Evolutionary conservation across 2,888 invertebrate species (phyloP).

Genomic region (Troilus luridus): DNA sequence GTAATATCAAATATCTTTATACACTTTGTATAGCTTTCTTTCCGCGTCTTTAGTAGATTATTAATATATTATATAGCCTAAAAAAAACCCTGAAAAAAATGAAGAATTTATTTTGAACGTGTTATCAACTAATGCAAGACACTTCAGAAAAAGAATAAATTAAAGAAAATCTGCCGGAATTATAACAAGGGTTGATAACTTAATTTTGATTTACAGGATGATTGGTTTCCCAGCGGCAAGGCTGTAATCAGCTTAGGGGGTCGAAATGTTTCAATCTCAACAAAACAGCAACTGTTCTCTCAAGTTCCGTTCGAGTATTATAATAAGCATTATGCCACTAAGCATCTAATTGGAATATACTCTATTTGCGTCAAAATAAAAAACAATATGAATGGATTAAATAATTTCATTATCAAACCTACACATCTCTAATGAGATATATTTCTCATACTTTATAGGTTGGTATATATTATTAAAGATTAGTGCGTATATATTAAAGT

Average conservation of each 20-base stretch:
- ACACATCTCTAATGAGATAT: too few species aligned
- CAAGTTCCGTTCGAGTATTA: not conserved
- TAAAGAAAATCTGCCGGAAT: not conserved
- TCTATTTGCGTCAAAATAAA: not conserved
- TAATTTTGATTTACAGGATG: not conserved
- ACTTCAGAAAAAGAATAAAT: not conserved
- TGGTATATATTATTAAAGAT: too few species aligned
- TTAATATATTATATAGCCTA: too few species aligned
- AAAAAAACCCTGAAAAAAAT: too few species aligned
- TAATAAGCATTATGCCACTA: not conserved
- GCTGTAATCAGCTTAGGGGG: not conserved
- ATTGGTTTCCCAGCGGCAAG: not conserved
- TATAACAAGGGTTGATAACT: not conserved
- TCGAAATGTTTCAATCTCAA: slow-evolving; percentile 6
- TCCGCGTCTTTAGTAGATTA: too few species aligned
- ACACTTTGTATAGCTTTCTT: too few species aligned
- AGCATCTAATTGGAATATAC: not conserved
- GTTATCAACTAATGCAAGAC: not conserved
- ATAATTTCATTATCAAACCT: not conserved
- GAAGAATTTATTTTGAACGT: not conserved
- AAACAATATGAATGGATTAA: not conserved
- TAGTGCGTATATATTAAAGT: too few species aligned
- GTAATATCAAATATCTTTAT: too few species aligned
- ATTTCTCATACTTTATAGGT: too few species aligned
- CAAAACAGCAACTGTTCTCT: not conserved